Base-by-base conservation (phyloP, 2,113 vertebrate species). In the Phalacrocorax brasilianus region DNA sequence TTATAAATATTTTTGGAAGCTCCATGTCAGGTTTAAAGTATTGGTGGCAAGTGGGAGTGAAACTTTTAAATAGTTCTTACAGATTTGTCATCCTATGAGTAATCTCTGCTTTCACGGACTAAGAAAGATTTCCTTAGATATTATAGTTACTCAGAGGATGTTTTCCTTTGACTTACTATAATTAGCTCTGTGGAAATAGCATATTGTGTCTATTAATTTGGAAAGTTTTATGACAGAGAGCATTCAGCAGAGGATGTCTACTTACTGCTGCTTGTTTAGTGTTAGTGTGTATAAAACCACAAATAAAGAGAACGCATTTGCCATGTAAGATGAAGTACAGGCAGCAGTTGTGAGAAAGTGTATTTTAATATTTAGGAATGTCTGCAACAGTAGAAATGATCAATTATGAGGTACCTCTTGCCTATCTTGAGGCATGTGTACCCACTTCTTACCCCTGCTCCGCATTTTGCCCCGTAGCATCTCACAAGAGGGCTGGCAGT, bases 71-170 rank as follows among this genome's bases (percentile, higher is more conserved):
- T 58, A 75, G 27, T 86, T 90, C 58, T 91, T 89, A 75, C 63
- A 93, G 81, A 76, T 93, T 63, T 89, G 61, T 93, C 62, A 50
- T 74, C 30, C n/a, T 92, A 23, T 92, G 93, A 90, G 55, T 88
- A 96, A 95, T 88, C 20, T 95, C 18, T 0, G 0, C 42, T 94
- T 93, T 53, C 63, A 74, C 0, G 0, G 47, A 59, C 7, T 18
- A 61, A 56, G 49, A 71, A 63, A 88, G 38, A 55, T 62, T 95
- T 90, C 67, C 59, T 93, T 83, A 83, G 85, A 97, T 91, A 70
- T 86, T 63, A 15, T 28, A 53, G 20, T 79, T 89, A 11, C 20
- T 85, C 63, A 88, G 78, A 93, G 24, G 55, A 74, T 84, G 53
- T 80, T 85, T 80, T 76, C 35, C 14, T 95, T 92, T 80, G 55